Evolutionary conservation across 30 jellyfish, hydroid and myxozoan genomes (phyloP), one percentile per base, ranked within the genome.

Genomic region (Pelagia noctiluca): DNA sequence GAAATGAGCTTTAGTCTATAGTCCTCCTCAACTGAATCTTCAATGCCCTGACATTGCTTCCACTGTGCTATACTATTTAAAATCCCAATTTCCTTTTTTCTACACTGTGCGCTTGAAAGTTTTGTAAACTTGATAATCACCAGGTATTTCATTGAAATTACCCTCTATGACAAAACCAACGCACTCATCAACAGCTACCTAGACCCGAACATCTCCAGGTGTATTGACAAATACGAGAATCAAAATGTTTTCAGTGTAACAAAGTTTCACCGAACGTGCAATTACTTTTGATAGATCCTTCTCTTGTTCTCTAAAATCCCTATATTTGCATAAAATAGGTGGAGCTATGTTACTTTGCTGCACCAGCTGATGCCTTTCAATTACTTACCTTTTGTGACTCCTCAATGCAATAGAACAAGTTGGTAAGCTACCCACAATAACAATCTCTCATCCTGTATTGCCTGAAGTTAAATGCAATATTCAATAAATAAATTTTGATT

Each of bases 341-440:
- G 42, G 34, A 54, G 35, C 35, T 31, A 70, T 67, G 13, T 70
- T 67, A 70, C 66, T 31, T 18, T 31, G 63, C 46, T 67, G 33
- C 35, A 11, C 83, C 5, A 70, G 83, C 28, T 70, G 61, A 37
- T 67, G 83, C 35, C 83, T 70, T 70, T 70, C 66, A 10, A 23
- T 33, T 46, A 36, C 67, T 48, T 70, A 22, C 66, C 62, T 38
- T 38, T 70, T 22, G 62, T 70, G 83, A 70, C 69, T 70, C 34
- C 34, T 70, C 63, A 22, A 35, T 31, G 83, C 24, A 12, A 70
- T 31, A 47, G 42, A 70, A 23, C 5, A 67, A 1, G 83, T 70
- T 18, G 83, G 83, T 29, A 70, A 37, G 35, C 83, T 38, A 31
- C 83, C 83, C n/a, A 70, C 83, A 70, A 70, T 38, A 33, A 70